Evolutionary conservation across 2,113 vertebrate genomes (phyloP).

Genomic region (Xiphophorus couchianus): DNA sequence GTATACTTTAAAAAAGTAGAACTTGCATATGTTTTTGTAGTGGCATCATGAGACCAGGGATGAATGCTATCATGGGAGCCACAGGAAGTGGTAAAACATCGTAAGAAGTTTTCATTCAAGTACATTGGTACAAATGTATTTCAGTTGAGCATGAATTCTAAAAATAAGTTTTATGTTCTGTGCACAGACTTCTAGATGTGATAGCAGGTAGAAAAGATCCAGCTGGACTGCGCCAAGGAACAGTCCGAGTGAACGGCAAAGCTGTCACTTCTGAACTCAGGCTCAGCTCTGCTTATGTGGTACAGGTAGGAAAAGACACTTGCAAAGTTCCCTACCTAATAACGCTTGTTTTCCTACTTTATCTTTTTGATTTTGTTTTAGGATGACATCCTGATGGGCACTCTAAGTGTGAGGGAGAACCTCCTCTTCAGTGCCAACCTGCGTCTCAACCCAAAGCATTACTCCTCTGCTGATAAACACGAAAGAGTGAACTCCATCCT

Average conservation of each 20-base stretch:
- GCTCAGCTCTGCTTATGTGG: slow-evolving; percentile 81
- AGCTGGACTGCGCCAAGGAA: slow-evolving; percentile 72
- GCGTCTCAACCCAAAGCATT: slow-evolving; percentile 63
- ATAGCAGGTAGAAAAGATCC: slow-evolving; percentile 83
- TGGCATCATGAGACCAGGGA: slow-evolving; percentile 83
- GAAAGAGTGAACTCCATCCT: slow-evolving; percentile 73
- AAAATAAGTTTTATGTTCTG: not conserved
- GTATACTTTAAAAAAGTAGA: not conserved
- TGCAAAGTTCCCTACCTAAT: not conserved
- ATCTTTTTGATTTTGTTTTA: slow-evolving; percentile 33
- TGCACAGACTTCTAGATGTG: slow-evolving; percentile 78
- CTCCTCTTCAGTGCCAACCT: slow-evolving; percentile 83
- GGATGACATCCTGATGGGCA: slow-evolving; percentile 84
- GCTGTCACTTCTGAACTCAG: slow-evolving; percentile 74
- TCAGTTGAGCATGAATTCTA: not conserved
- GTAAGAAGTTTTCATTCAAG: slow-evolving; percentile 65
- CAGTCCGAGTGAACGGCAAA: slow-evolving; percentile 74
- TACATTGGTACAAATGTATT: not conserved
- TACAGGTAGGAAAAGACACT: slow-evolving; percentile 76
- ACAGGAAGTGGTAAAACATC: slow-evolving; percentile 86
- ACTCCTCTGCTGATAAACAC: slow-evolving; percentile 71
- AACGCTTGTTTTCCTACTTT: not conserved
- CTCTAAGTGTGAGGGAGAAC: slow-evolving; percentile 80
- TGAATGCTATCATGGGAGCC: slow-evolving; percentile 85
- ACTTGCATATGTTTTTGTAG: slow-evolving; percentile 55